These are phyloP conservation scores for Chironomus striatipennis DNA, from an alignment of 1,140 invertebrate genomes.

Conservation along the genomic window DNA sequence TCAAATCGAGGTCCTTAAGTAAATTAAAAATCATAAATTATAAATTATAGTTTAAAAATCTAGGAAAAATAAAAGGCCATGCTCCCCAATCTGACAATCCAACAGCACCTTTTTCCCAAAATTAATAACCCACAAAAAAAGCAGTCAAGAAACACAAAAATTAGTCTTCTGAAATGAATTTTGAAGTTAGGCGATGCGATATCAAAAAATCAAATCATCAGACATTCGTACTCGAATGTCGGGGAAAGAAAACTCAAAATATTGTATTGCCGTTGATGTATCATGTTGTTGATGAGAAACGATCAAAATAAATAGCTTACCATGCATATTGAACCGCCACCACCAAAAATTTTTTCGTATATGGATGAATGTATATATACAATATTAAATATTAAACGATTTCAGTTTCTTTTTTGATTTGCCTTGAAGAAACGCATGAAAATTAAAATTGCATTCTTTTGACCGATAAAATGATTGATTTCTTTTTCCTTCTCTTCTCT, in stretches of 20 bases:
- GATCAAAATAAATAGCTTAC: slow-evolving; percentile 7
- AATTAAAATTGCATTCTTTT: slow-evolving; percentile 10
- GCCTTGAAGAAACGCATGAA: slow-evolving; percentile 1
- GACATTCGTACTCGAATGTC: background rate
- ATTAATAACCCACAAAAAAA: too few species aligned
- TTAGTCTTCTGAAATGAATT: background rate
- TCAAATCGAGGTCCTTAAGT: too few species aligned
- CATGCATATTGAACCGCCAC: background rate
- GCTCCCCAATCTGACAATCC: too few species aligned
- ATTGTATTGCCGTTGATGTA: background rate
- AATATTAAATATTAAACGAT: background rate
- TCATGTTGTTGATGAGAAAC: slow-evolving; percentile 7
- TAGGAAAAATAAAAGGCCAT: too few species aligned
- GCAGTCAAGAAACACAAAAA: background rate
- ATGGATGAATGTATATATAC: too few species aligned
- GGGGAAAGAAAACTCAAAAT: background rate
- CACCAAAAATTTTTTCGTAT: background rate
- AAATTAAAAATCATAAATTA: too few species aligned
- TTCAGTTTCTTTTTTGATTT: slow-evolving; percentile 1
- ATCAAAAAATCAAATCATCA: slow-evolving; percentile 11
- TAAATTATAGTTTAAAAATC: too few species aligned
- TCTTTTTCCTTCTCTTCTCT: background rate
- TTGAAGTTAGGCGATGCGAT: background rate
- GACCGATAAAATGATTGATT: slow-evolving; percentile 13
- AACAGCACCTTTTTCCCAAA: too few species aligned